Evolutionary conservation across 2,888 invertebrate genomes (phyloP).

Genomic region (Perdita meconis): DNA sequence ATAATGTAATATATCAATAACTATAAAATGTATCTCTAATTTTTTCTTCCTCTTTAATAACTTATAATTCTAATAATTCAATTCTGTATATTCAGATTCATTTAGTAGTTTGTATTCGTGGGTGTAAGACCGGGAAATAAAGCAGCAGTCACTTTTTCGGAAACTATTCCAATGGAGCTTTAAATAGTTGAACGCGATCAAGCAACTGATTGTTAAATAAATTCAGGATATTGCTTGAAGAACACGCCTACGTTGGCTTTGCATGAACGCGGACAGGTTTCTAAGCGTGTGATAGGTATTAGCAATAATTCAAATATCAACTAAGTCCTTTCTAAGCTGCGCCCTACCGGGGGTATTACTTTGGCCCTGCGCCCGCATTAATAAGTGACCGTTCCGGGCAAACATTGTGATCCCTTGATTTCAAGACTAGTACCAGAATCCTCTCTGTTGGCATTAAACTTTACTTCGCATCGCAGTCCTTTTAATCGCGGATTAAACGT

Average conservation of each 20-base stretch:
- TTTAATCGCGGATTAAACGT: slow-evolving; percentile 56
- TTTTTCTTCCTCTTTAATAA: no score
- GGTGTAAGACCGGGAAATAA: no score
- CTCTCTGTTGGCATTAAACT: slow-evolving; percentile 60
- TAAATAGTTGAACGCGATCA: no score
- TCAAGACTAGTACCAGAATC: slow-evolving; percentile 61
- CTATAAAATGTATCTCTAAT: no score
- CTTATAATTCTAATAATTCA: no score
- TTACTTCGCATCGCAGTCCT: slow-evolving; percentile 52
- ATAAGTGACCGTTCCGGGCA: slow-evolving; percentile 79
- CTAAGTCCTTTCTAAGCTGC: slow-evolving; percentile 78
- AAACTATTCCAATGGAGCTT: no score
- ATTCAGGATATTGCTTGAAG: not conserved
- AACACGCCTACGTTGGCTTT: not conserved
- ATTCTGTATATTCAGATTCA: no score
- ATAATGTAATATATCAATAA: no score
- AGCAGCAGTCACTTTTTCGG: no score
- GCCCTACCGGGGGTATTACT: slow-evolving; percentile 73
- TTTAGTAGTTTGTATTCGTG: no score
- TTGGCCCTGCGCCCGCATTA: slow-evolving; percentile 82
- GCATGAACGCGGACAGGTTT: slow-evolving; percentile 20
- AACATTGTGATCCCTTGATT: slow-evolving; percentile 71
- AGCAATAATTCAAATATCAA: slow-evolving; percentile 76
- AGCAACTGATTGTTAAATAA: not conserved
- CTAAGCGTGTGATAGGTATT: slow-evolving; percentile 69